Percentiles rank a stretch among this genome's conserved stretches.
Evolutionary conservation across 35 echinoderm and acorn worm genomes (phyloP).

Genomic region (Stichopus chloronotus): DNA sequence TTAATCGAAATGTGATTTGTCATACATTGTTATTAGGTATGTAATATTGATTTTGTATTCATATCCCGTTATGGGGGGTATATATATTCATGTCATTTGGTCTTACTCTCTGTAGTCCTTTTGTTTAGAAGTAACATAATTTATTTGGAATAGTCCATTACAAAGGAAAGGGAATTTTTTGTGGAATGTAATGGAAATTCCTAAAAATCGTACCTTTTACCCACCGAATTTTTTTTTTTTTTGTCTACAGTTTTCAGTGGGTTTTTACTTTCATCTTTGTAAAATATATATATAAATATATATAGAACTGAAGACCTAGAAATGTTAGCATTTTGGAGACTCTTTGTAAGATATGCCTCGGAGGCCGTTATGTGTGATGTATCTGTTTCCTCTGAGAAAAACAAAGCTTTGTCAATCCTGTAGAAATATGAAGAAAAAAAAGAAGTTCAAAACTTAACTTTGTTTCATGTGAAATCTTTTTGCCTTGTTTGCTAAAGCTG

Average conservation of each 20-base stretch:
- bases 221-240: slow-evolving; percentile 45
- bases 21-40: slow-evolving; percentile 7
- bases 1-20: background rate
- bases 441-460: slow-evolving; percentile 52
- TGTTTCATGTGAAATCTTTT: background rate
- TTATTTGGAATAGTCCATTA: slow-evolving; percentile 53
- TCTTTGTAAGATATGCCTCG: slow-evolving; percentile 57
- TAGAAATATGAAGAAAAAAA: slow-evolving; percentile 60
- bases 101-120: slow-evolving; percentile 31
- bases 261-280: slow-evolving; percentile 52
- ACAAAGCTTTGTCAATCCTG: slow-evolving; percentile 56
- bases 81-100: slow-evolving; percentile 37
- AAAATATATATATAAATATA: slow-evolving; percentile 58
- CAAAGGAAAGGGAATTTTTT: background rate
- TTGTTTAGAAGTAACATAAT: slow-evolving; percentile 11
- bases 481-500: background rate
- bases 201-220: slow-evolving; percentile 37
- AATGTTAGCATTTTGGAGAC: slow-evolving; percentile 51
- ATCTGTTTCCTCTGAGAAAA: slow-evolving; percentile 52
- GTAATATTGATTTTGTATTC: background rate
- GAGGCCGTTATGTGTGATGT: slow-evolving; percentile 58
- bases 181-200: background rate
- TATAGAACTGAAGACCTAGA: slow-evolving; percentile 52
- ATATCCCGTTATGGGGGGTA: background rate
- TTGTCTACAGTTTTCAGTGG: slow-evolving; percentile 35